phyloP scores from a whole-genome alignment of 2,797 vertebrate species.

The Ptychobarbus kaznakovi region DNA sequence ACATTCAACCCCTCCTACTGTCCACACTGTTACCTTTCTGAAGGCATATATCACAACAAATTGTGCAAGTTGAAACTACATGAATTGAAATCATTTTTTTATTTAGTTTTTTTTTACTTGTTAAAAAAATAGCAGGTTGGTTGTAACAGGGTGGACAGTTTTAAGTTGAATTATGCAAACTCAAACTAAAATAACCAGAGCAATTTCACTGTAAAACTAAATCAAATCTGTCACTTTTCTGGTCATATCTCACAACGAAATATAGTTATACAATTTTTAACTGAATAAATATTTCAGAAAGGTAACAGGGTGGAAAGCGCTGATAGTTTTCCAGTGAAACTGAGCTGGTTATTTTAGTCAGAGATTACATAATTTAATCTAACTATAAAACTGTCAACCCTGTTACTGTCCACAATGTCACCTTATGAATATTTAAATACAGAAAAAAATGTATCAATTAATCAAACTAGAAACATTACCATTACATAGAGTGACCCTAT shows the following conservation, averaged over 20 bases:
- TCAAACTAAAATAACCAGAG: not conserved
- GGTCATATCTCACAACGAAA: not conserved
- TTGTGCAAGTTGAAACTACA: not conserved
- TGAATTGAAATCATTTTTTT: no score
- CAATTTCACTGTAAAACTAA: not conserved
- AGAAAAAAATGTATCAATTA: not conserved
- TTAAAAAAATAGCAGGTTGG: not conserved
- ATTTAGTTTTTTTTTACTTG: not conserved
- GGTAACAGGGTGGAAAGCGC: not conserved
- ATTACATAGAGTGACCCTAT: not conserved
- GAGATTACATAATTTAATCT: not conserved
- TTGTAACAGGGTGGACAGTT: not conserved
- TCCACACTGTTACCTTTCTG: not conserved
- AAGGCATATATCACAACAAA: not conserved
- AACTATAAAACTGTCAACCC: not conserved
- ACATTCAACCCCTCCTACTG: not conserved
- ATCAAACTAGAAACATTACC: not conserved
- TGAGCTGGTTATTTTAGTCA: not conserved
- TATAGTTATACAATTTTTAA: not conserved
- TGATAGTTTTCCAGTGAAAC: not conserved
- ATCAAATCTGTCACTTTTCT: not conserved
- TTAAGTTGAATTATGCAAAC: not conserved
- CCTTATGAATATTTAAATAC: not conserved
- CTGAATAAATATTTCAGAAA: not conserved
- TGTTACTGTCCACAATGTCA: not conserved